Evolutionary conservation across 2,797 vertebrate genomes (phyloP), one percentile per base, ranked within the genome.

Genomic region (Characodon lateralis): DNA sequence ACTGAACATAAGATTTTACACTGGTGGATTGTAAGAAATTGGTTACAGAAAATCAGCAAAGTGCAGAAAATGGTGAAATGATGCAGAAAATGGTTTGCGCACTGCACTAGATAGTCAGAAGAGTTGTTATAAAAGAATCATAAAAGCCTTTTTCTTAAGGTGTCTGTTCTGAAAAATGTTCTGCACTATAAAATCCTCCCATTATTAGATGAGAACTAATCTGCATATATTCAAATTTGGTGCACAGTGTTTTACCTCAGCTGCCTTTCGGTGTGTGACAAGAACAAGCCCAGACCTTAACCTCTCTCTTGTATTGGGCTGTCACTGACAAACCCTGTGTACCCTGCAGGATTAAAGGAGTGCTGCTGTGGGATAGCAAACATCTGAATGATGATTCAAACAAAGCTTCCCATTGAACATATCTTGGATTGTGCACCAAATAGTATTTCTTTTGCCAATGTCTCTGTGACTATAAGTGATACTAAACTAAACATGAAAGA

Each of bases 171-270:
- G 24, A 41, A 79, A 85, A 85, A 89, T 81, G 72, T 71, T 77
- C 78, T 69, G 48, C 56, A 77, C 81, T 78, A 78, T 20, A 35
- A 79, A 80, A 84, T 59, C 12, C 55, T 70, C 68, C n/a, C 28
- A 10, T 70, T 78, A 72, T 79, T 65, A 85, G 73, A 79, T 43
- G 71, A 82, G 77, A 90, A 74, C 81, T 86, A 63, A 91, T 94
- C 87, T 92, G 88, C 92, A 94, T 92, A 88, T 85, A 78, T 89
- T 91, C 83, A 81, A 89, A 86, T 91, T 90, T 80, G 71, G 74
- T 72, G 85, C 83, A 69, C 77, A 65, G 79, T 90, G 88, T 92
- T 88, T 76, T 79, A 91, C 89, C 89, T 91, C 91, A 89, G 91
- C 89, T 77, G 84, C 86, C 82, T 90, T 80, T 80, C 85, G 82